phyloP scores from a whole-genome alignment of 2,888 invertebrate genomes.

The Petrolisthes cinctipes region DNA sequence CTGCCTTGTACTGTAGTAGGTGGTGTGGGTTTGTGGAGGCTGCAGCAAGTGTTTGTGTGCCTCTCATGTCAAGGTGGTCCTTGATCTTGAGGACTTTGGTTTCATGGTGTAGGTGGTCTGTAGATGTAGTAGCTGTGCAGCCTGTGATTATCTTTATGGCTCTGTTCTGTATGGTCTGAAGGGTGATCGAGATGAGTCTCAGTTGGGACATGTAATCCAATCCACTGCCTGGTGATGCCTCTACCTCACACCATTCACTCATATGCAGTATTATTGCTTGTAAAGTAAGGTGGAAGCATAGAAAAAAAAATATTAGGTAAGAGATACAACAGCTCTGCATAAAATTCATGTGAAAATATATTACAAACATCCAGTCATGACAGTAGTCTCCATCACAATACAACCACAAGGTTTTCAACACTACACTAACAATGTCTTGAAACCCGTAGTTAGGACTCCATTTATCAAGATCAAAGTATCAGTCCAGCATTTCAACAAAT shows the following conservation, averaged over 20 bases:
- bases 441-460: neutral
- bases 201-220: neutral
- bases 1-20: too few species aligned
- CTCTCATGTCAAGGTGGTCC: too few species aligned
- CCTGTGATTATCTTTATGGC: too few species aligned
- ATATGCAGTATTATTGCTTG: neutral
- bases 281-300: neutral
- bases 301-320: constrained; percentile 18
- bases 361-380: constrained; percentile 44
- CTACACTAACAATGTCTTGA: too few species aligned
- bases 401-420: neutral
- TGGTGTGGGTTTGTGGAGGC: too few species aligned
- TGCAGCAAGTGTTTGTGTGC: too few species aligned
- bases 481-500: neutral
- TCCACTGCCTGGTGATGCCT: neutral
- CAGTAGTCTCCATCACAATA: constrained; percentile 15
- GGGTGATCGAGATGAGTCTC: neutral
- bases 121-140: too few species aligned
- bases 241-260: constrained; percentile 18
- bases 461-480: constrained; percentile 2
- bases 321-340: constrained; percentile 24
- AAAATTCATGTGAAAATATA: constrained; percentile 61
- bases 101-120: too few species aligned
- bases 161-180: neutral
- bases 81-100: too few species aligned